Conservation (phyloP, 2,797 vertebrate species). For the Malacoraja senta region DNA sequence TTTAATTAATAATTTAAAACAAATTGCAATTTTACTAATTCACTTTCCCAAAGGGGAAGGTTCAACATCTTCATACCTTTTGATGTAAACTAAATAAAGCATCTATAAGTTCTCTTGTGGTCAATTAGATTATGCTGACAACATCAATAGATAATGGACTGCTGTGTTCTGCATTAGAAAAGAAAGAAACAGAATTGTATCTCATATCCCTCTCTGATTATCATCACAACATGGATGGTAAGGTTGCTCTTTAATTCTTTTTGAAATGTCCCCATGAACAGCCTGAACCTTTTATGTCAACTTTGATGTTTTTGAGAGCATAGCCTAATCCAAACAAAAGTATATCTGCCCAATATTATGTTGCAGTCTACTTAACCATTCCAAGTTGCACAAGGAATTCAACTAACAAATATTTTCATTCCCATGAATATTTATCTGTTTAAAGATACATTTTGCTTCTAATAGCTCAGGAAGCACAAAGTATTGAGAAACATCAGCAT, state of each 20-base stretch:
- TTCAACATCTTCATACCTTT: neutral
- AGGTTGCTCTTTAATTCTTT: neutral
- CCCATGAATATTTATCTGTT: neutral
- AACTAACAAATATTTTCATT: neutral
- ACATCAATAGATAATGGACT: neutral
- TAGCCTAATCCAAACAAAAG: too few relatives aligned
- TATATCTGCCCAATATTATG: too few relatives aligned
- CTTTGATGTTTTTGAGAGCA: neutral
- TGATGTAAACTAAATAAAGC: neutral
- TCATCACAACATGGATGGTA: neutral
- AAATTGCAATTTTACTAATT: neutral
- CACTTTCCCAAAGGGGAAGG: neutral
- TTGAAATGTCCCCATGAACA: neutral
- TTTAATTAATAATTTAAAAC: neutral
- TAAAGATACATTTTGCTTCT: neutral
- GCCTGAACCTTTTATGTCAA: neutral
- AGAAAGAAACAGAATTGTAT: neutral
- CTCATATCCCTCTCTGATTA: neutral
- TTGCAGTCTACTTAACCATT: too few relatives aligned
- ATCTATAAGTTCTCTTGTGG: neutral
- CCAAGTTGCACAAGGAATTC: neutral
- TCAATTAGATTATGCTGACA: neutral
- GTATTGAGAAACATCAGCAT: too few relatives aligned
- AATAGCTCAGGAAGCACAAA: neutral
- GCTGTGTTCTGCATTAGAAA: neutral